Percentiles rank a stretch among this genome's conserved stretches.
phyloP scores from a whole-genome alignment of 2,888 invertebrate genomes.

The Punctoribates punctum region DNA sequence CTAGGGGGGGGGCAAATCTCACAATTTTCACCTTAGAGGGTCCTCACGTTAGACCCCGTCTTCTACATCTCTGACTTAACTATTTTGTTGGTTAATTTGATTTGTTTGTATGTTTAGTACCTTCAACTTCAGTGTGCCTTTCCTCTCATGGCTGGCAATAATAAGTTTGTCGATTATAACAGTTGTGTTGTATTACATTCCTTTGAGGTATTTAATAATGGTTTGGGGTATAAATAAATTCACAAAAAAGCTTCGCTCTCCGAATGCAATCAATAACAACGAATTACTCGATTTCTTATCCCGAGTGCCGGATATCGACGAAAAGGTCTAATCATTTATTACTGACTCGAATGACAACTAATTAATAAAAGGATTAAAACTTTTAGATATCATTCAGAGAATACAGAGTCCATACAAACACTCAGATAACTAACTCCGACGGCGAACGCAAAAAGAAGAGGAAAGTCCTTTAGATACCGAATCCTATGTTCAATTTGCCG shows the following conservation, averaged over 20 bases:
- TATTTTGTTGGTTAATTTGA: too few relatives aligned
- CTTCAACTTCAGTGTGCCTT: conserved; percentile 94
- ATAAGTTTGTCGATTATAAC: conserved; percentile 68
- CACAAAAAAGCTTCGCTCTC: conserved; percentile 81
- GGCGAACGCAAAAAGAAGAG: conserved; percentile 29
- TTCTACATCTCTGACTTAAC: too few relatives aligned
- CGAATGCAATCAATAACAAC: conserved; percentile 94
- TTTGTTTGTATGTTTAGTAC: too few relatives aligned
- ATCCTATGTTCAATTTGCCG: too few relatives aligned
- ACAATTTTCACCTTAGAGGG: too few relatives aligned
- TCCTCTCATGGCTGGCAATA: conserved; percentile 87
- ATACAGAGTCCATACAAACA: conserved; percentile 21
- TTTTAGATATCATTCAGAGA: conserved; percentile 29
- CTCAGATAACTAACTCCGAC: not conserved
- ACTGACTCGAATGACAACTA: not conserved
- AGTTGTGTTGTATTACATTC: conserved; percentile 79
- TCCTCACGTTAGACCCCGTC: too few relatives aligned
- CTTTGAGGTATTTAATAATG: conserved; percentile 81
- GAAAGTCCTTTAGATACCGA: not conserved
- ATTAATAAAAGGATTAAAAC: not conserved
- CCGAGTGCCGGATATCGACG: conserved; percentile 71
- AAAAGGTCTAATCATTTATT: conserved; percentile 44
- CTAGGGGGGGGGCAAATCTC: too few relatives aligned
- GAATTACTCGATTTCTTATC: conserved; percentile 91
- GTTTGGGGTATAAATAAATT: conserved; percentile 96